Conservation (phyloP, 37 sponge, comb jelly and placozoan genomes). For the Amphimedon queenslandica region DNA sequence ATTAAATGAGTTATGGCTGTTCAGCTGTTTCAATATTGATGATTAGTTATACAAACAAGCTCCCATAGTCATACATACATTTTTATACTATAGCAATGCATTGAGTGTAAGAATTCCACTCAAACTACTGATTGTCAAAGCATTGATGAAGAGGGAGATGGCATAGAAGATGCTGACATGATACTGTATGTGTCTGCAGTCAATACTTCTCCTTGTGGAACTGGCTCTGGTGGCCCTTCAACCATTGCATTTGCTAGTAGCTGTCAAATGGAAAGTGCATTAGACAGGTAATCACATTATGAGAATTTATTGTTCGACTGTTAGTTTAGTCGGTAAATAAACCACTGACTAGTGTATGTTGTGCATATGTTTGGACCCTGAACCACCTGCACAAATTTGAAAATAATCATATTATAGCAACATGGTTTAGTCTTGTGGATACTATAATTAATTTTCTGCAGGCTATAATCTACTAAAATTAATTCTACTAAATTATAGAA, state of each 20-base stretch:
- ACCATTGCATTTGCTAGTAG: constrained; percentile 63
- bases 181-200: constrained; percentile 73
- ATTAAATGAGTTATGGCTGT: too few relatives aligned
- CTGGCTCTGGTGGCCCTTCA: not conserved
- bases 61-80: not conserved
- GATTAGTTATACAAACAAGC: not conserved
- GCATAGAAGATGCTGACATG: constrained; percentile 64
- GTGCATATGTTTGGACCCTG: too few relatives aligned
- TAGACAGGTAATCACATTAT: constrained; percentile 43
- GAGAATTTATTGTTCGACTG: not conserved
- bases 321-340: too few relatives aligned
- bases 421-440: constrained; percentile 8
- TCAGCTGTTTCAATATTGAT: too few relatives aligned
- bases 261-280: constrained; percentile 58
- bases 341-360: too few relatives aligned
- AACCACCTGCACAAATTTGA: too few relatives aligned
- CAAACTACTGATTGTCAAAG: not conserved
- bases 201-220: constrained; percentile 9
- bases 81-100: constrained; percentile 23
- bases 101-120: constrained; percentile 44
- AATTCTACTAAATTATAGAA: too few relatives aligned
- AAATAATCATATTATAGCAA: not conserved
- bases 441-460: not conserved
- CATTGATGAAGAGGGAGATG: constrained; percentile 42
- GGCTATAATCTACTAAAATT: too few relatives aligned